These are phyloP conservation scores for Knipowitschia caucasica DNA, from an alignment of 2,797 vertebrate species.

Conservation along the genomic window DNA sequence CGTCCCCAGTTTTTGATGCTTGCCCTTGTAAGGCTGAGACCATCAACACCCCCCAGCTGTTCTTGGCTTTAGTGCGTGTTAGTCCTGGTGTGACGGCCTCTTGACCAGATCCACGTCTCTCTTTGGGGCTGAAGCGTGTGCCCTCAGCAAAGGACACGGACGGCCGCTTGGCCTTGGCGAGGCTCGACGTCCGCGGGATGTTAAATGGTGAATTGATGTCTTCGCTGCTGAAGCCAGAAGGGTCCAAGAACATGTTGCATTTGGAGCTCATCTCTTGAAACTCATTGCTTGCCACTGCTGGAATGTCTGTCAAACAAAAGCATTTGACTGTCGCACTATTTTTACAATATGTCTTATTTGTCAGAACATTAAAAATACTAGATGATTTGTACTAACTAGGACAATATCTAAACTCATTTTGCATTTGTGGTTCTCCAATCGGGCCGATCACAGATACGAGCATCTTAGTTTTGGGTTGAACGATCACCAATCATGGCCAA, in stretches of 20 bases:
- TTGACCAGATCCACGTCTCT: slow-evolving; percentile 67
- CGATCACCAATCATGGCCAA: too few species aligned
- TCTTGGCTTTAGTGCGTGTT: slow-evolving; percentile 77
- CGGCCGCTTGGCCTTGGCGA: slow-evolving; percentile 89
- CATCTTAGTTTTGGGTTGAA: too few species aligned
- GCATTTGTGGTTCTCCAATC: too few species aligned
- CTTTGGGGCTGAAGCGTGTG: slow-evolving; percentile 86
- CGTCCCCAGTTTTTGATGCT: slow-evolving; percentile 38
- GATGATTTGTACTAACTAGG: too few species aligned
- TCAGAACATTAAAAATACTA: too few species aligned
- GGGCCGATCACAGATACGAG: too few species aligned
- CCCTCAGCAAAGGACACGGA: slow-evolving; percentile 98
- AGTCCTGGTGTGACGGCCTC: slow-evolving; percentile 71
- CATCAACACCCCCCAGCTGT: slow-evolving; percentile 74
- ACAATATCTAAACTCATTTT: too few species aligned
- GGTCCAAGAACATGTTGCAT: slow-evolving; percentile 79
- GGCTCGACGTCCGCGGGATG: slow-evolving; percentile 96
- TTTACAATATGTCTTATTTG: too few species aligned
- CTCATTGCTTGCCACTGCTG: slow-evolving; percentile 71
- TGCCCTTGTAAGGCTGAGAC: slow-evolving; percentile 61
- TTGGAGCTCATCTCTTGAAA: slow-evolving; percentile 80
- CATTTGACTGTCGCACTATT: not conserved
- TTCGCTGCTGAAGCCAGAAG: slow-evolving; percentile 75
- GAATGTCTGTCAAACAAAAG: slow-evolving; percentile 66
- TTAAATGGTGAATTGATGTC: slow-evolving; percentile 83